Conservation (phyloP, 2,888 invertebrate species). For the Acanthopleura granulata region DNA sequence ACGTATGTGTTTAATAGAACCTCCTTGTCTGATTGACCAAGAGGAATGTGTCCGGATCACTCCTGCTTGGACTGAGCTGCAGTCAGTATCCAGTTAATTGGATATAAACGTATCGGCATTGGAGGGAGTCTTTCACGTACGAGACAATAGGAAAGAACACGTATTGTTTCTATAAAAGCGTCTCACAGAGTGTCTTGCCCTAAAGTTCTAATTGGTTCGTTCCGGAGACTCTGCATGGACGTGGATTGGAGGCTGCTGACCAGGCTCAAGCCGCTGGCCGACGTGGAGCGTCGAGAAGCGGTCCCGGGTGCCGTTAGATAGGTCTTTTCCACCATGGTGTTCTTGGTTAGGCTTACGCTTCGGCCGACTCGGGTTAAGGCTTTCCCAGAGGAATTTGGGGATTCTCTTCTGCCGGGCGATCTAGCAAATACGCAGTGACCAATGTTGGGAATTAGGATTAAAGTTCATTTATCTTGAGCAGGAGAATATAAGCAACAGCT, state of each 20-base stretch:
- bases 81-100: too few relatives aligned
- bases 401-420: constrained; percentile 18
- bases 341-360: constrained; percentile 8
- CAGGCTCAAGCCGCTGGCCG: constrained; percentile 1
- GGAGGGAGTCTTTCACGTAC: too few relatives aligned
- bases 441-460: constrained; percentile 3
- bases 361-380: constrained; percentile 18
- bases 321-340: constrained; percentile 14
- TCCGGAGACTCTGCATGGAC: constrained; percentile 14
- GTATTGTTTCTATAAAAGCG: too few relatives aligned
- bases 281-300: constrained; percentile 10
- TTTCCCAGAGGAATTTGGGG: constrained; percentile 19
- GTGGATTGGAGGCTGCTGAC: constrained; percentile 14
- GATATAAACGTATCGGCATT: too few relatives aligned
- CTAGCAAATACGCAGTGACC: constrained; percentile 14
- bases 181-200: neutral
- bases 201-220: neutral
- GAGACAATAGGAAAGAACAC: too few relatives aligned
- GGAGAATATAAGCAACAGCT: too few relatives aligned
- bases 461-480: too few relatives aligned
- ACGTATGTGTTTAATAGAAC: too few relatives aligned
- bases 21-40: too few relatives aligned
- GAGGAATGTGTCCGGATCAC: too few relatives aligned
- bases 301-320: neutral
- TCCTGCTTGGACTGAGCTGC: too few relatives aligned